Evolutionary conservation across 2,797 vertebrate species (phyloP).

Genomic region (Micropoecilia bifurca): DNA sequence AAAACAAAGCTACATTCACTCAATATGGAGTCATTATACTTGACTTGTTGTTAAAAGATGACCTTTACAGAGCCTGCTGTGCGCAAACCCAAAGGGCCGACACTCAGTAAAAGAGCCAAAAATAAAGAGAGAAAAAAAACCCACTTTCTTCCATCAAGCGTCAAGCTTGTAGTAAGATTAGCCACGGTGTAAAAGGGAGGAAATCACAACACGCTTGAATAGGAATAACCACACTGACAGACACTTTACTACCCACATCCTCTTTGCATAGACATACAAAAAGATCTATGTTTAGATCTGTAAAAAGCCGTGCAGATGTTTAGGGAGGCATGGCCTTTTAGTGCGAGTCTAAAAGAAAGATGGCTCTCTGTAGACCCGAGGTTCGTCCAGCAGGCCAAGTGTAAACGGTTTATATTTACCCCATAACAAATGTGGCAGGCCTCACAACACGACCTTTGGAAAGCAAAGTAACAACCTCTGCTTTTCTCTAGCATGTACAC

Average conservation of each 20-base stretch:
- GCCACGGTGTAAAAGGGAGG: slow-evolving; percentile 36
- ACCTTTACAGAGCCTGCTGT: slow-evolving; percentile 63
- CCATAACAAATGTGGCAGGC: slow-evolving; percentile 18
- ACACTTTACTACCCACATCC: slow-evolving; percentile 69
- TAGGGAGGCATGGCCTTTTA: not conserved
- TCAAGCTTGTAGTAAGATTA: slow-evolving; percentile 48
- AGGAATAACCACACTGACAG: slow-evolving; percentile 53
- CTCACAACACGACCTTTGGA: slow-evolving; percentile 28
- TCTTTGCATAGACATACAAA: slow-evolving; percentile 39
- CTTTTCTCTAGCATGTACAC: slow-evolving; percentile 56
- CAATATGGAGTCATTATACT: slow-evolving; percentile 75
- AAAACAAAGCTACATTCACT: slow-evolving; percentile 72
- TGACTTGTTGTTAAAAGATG: slow-evolving; percentile 76
- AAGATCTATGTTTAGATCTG: slow-evolving; percentile 33
- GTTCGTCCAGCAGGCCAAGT: not conserved
- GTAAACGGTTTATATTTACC: slow-evolving; percentile 13
- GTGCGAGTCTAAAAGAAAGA: not conserved
- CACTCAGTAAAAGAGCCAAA: slow-evolving; percentile 41
- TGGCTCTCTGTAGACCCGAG: not conserved
- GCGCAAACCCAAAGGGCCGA: slow-evolving; percentile 52
- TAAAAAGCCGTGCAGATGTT: not conserved
- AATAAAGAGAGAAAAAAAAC: slow-evolving; percentile 30
- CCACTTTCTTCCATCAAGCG: slow-evolving; percentile 52
- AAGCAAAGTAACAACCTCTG: slow-evolving; percentile 46
- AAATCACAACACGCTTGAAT: slow-evolving; percentile 64